Base-by-base conservation (phyloP, 2,888 invertebrate species). In the Eulithis testata region DNA sequence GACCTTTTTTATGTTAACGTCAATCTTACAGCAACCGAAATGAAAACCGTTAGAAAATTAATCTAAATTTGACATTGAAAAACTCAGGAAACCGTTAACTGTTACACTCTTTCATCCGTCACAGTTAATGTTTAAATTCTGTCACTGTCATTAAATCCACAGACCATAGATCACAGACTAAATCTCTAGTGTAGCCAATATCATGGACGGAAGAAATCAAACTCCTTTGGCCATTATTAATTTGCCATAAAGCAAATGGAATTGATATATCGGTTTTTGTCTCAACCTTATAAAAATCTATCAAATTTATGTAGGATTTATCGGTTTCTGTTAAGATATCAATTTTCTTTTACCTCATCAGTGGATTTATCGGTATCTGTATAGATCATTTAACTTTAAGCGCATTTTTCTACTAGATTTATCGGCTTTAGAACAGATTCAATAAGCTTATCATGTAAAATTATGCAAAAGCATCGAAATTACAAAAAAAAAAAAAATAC, bases 221-320 rank as follows among this genome's bases (percentile, higher is more conserved):
- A 21, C 50, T 50, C 50, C 50, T 50, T 50, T 50, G 51, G 51
- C 51, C 51, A 51, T 51, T 51, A 51, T 51, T 51, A 51, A 51
- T 51, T 51, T 51, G 51, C 51, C 51, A 51, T 51, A 51, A 51
- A 51, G 51, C 51, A 51, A 51, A 51, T 51, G 51, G 51, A 51
- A 51, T 45, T 45, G 45, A 45, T 45, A 49, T 49, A 49, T 49
- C 51, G 31, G 31, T 51, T 36, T 51, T 51, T 51, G 49, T 49
- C 49, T 49, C 49, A 49, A 49, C 49, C 49, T 21, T 49, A 49
- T 49, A 49, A 49, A 49, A 49, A 49, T 49, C 14, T 49, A 31
- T n/a, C 31, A 51, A 31, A 31, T 51, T 51, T 51, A n/a, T 51
- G 36, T 51, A 51, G 51, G 36, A 51, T 31, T 51, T 31, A 31